These are phyloP conservation scores for Apus apus DNA, from an alignment of 2,113 vertebrate genomes.

Conservation along the genomic window DNA sequence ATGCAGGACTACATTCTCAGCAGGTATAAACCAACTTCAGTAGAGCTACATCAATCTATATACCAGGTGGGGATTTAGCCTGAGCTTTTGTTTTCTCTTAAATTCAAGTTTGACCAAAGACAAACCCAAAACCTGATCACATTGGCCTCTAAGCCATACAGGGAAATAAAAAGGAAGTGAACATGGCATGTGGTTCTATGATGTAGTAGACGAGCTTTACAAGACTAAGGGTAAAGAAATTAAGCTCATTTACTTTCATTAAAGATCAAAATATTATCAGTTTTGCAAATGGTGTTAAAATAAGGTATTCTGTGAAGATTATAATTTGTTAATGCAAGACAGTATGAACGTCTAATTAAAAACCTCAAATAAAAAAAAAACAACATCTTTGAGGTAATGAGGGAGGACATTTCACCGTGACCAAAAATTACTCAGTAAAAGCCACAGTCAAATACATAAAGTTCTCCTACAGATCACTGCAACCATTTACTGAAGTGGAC, in stretches of 20 bases:
- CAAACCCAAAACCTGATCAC: conserved; percentile 8
- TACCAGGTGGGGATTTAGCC: neutral
- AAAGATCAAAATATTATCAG: neutral
- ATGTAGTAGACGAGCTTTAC: neutral
- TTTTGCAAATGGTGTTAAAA: neutral
- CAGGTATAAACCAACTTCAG: neutral
- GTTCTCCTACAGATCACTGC: neutral
- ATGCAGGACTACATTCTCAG: neutral
- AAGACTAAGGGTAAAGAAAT: neutral
- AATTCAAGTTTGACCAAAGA: conserved; percentile 9
- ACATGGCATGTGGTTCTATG: neutral
- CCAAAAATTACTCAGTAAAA: neutral
- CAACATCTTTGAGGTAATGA: neutral
- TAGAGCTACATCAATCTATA: neutral
- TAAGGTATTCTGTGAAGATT: neutral
- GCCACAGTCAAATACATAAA: neutral
- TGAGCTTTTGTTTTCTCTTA: conserved; percentile 32
- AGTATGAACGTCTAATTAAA: neutral
- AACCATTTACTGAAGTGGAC: neutral
- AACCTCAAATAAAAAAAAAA: neutral
- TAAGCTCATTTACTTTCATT: neutral
- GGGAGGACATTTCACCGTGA: neutral
- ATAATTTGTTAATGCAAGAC: neutral
- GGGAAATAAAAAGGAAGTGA: neutral
- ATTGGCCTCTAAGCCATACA: neutral